A percentile compares a stretch with the other conserved stretches of the same genome.
These are phyloP conservation scores for Diarsia rubi DNA, from an alignment of 2,888 invertebrate species.

Conservation along the genomic window DNA sequence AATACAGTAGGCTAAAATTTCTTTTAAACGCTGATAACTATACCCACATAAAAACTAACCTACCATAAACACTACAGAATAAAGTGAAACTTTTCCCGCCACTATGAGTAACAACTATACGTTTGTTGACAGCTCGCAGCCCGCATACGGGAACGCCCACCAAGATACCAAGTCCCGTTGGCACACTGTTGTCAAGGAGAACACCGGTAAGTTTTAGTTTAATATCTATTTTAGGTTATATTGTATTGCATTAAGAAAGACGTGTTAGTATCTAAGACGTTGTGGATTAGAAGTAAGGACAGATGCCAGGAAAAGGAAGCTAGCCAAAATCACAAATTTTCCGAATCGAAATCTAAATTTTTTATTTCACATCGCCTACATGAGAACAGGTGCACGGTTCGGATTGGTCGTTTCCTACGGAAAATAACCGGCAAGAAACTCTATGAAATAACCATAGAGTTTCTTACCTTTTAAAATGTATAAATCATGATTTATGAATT, in stretches of 20 bases:
- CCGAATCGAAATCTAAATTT: no score
- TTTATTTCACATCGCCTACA: no score
- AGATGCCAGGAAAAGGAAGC: no score
- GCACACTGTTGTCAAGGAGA: conserved; percentile 91
- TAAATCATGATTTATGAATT: no score
- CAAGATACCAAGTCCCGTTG: conserved; percentile 95
- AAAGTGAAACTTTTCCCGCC: not conserved
- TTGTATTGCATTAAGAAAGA: not conserved
- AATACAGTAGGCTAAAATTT: no score
- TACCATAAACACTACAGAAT: not conserved
- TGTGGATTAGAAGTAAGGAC: not conserved
- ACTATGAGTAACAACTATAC: conserved; percentile 32
- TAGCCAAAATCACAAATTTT: no score
- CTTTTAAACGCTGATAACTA: no score
- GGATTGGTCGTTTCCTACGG: no score
- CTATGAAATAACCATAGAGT: no score
- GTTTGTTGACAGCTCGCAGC: conserved; percentile 79
- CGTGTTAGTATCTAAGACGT: not conserved
- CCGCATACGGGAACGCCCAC: conserved; percentile 89
- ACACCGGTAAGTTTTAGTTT: conserved; percentile 89
- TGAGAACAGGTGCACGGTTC: no score
- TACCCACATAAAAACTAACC: not conserved
- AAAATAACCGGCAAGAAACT: no score
- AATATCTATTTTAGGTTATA: conserved; percentile 17
- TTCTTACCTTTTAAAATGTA: no score